Base-by-base conservation (phyloP, 2,797 vertebrate species). In the Aythya fuligula region DNA sequence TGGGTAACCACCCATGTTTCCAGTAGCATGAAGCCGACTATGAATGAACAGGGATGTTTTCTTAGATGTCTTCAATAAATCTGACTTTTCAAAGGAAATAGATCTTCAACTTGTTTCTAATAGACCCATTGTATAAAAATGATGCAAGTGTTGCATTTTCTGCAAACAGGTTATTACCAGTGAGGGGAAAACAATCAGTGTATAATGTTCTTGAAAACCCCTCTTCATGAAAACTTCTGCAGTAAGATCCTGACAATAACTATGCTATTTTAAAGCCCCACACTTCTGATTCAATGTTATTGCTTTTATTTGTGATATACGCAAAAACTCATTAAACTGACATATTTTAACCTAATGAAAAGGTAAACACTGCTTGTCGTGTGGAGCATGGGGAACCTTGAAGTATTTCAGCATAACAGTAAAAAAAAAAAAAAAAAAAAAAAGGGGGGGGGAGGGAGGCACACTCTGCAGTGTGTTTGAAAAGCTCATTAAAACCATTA, bases 281-380 rank as follows among this genome's bases (percentile, higher is more conserved):
- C 17, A 18, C 6, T 80, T 82, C 30, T 30, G 38, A 11, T 25
- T 83, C 67, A 53, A 3, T 92, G 34, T n/a, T 87, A 72, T 72
- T 81, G 32, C 54, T 38, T 96, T 72, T 91, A 41, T 81, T 93
- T 96, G 61, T 87, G 60, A 82, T 77, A 71, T 72, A 8, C 32
- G 30, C 30, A 92, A 96, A 92, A 72, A 69, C 24, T 93, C n/a
- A 81, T 85, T 93, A 67, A 75, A 62, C 3, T 67, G 34, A 80
- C 64, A 22, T 39, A 49, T 80, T 90, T 87, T 87, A 93, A 73
- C 57, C 32, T 81, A 92, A 93, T 71, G n/a, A 92, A 94, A 88
- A 91, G 72, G 30, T 70, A 75, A 96, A 74, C 18, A 20, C 34
- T 72, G 30, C 38, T 92, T 87, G 39, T 84, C 61, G 51, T 80